A percentile compares a stretch with the other conserved stretches of the same genome.
These are phyloP conservation scores for Poeciliopsis prolifica DNA, from an alignment of 2,113 vertebrate species.

Conservation along the genomic window DNA sequence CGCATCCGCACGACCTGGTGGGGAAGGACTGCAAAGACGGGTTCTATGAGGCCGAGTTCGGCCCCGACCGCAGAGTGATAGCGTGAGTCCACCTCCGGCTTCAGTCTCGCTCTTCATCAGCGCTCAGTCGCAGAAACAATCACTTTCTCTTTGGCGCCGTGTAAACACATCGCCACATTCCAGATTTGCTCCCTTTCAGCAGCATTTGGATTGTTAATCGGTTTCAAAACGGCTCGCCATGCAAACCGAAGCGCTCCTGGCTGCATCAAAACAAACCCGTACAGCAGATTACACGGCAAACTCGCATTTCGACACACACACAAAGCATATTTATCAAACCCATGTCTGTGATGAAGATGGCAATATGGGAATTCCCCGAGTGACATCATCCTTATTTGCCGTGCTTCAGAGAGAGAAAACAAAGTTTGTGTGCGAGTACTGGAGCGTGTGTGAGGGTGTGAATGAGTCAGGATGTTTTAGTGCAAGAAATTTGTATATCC, in stretches of 20 bases:
- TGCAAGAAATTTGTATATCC: constrained; percentile 41
- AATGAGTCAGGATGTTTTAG: constrained; percentile 44
- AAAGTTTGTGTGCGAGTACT: constrained; percentile 35
- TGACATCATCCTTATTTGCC: constrained; percentile 66
- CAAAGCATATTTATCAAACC: constrained; percentile 54
- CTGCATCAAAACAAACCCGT: constrained; percentile 20
- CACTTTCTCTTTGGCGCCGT: neutral
- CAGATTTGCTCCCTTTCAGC: constrained; percentile 29
- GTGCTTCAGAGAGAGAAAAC: constrained; percentile 37
- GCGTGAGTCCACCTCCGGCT: constrained; percentile 83
- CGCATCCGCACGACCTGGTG: constrained; percentile 96
- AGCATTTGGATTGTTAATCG: constrained; percentile 19
- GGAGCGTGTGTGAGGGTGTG: constrained; percentile 18
- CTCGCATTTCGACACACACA: constrained; percentile 21
- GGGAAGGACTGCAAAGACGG: constrained; percentile 97
- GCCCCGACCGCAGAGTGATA: constrained; percentile 90
- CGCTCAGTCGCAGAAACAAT: constrained; percentile 4
- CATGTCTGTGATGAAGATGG: constrained; percentile 85
- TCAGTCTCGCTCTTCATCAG: constrained; percentile 17
- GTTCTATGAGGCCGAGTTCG: constrained; percentile 96
- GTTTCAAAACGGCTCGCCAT: constrained; percentile 14
- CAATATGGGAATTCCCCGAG: constrained; percentile 84
- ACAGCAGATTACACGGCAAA: constrained; percentile 1
- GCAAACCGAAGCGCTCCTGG: constrained; percentile 20
- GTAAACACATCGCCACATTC: neutral